Evolutionary conservation across 2,888 invertebrate genomes (phyloP).

Genomic region (Caenorhabditis sp.): DNA sequence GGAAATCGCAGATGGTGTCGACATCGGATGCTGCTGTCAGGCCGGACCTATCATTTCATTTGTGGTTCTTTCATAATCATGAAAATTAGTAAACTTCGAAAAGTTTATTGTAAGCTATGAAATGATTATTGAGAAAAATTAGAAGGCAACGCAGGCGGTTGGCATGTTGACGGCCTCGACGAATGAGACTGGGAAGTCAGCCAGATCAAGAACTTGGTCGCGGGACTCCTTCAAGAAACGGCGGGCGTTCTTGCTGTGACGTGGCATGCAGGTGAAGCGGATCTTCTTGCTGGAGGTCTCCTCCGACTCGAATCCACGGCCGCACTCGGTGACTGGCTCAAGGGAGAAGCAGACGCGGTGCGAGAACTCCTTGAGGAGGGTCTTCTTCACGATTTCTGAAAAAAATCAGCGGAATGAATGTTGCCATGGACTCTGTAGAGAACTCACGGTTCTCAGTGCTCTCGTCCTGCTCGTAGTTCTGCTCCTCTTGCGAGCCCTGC

Average conservation of each 20-base stretch:
- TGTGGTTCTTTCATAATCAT: too few species aligned
- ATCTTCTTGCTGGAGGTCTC: slow-evolving; percentile 46
- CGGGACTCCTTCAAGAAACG: slow-evolving; percentile 65
- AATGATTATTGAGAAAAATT: slow-evolving; percentile 4
- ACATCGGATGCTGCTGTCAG: too few species aligned
- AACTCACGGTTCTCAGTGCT: slow-evolving; percentile 11
- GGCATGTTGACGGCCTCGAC: slow-evolving; percentile 60
- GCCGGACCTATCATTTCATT: too few species aligned
- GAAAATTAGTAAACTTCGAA: background rate
- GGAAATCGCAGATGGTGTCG: too few species aligned
- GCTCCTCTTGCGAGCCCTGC: slow-evolving; percentile 13
- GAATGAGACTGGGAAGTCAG: slow-evolving; percentile 54
- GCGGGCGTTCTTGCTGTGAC: slow-evolving; percentile 66
- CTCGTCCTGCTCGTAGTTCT: slow-evolving; percentile 12
- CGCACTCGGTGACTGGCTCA: slow-evolving; percentile 70
- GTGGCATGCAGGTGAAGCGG: slow-evolving; percentile 71
- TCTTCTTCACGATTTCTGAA: slow-evolving; percentile 68
- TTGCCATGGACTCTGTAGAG: too few species aligned
- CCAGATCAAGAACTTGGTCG: slow-evolving; percentile 46
- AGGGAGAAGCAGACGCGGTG: slow-evolving; percentile 74
- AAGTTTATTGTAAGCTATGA: slow-evolving; percentile 18
- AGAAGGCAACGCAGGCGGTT: slow-evolving; percentile 51
- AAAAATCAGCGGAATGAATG: background rate
- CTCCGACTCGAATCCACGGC: slow-evolving; percentile 38
- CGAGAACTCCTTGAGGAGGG: slow-evolving; percentile 69